These are phyloP conservation scores for Parapristionchus giblindavisi DNA, from an alignment of 2,888 invertebrate species.

Conservation along the genomic window DNA sequence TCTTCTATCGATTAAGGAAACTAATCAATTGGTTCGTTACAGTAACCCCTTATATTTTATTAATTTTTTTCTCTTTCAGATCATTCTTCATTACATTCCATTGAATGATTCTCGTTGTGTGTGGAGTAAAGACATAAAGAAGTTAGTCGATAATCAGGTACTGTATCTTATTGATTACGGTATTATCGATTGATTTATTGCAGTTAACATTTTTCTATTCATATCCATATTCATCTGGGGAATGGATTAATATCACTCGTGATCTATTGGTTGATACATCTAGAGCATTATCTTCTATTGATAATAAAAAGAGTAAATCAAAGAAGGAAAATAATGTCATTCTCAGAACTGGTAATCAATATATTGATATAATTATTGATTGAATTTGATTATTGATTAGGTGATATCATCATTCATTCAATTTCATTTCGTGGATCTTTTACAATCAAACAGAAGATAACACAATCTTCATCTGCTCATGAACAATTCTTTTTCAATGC, in stretches of 20 bases:
- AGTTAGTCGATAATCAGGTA: constrained; percentile 25
- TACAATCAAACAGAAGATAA: constrained; percentile 75
- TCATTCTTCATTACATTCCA: constrained; percentile 56
- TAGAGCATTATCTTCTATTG: constrained; percentile 52
- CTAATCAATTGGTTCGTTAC: constrained; percentile 21
- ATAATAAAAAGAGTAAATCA: constrained; percentile 33
- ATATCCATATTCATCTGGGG: constrained; percentile 41
- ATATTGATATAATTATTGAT: neutral
- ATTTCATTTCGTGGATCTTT: constrained; percentile 53
- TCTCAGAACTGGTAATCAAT: constrained; percentile 41
- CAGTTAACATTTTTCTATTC: constrained; percentile 55
- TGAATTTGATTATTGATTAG: constrained; percentile 33
- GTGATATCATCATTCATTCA: constrained; percentile 51
- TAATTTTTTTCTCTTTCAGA: neutral
- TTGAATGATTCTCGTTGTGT: constrained; percentile 48
- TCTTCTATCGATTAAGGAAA: constrained; percentile 36
- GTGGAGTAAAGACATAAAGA: constrained; percentile 46
- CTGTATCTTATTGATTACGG: neutral
- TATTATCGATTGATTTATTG: constrained; percentile 14
- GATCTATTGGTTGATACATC: constrained; percentile 60
- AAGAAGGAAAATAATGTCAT: constrained; percentile 50
- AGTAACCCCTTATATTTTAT: neutral
- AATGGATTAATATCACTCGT: constrained; percentile 51
- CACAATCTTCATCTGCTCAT: constrained; percentile 85
- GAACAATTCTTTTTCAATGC: constrained; percentile 88